phyloP scores from a whole-genome alignment of 2,888 invertebrate species.

The Agrotis clavis region DNA sequence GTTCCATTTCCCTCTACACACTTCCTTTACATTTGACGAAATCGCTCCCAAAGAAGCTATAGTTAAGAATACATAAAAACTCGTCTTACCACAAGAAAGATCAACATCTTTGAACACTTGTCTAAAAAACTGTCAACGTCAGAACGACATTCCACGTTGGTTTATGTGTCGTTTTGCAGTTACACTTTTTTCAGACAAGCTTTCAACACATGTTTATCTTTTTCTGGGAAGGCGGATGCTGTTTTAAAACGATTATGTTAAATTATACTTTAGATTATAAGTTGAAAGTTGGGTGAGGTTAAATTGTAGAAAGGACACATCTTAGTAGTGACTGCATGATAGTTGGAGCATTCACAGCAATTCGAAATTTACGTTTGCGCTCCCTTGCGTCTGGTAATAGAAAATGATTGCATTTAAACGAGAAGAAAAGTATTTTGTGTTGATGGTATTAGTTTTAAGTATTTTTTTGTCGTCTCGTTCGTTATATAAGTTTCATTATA shows the following conservation, averaged over 20 bases:
- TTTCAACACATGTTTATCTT: too few species aligned
- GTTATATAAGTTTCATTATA: neutral
- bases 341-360: neutral
- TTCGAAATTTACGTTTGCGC: neutral
- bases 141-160: too few species aligned
- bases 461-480: neutral
- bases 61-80: too few species aligned
- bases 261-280: slow-evolving; percentile 6
- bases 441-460: slow-evolving; percentile 22
- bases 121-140: too few species aligned
- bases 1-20: too few species aligned
- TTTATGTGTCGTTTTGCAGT: too few species aligned
- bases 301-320: neutral
- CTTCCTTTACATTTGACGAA: too few species aligned
- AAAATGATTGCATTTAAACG: neutral
- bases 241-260: neutral
- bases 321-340: neutral
- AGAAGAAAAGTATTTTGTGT: neutral
- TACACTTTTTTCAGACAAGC: too few species aligned
- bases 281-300: neutral
- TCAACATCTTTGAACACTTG: too few species aligned
- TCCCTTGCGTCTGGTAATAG: slow-evolving; percentile 22
- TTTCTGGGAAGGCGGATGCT: too few species aligned
- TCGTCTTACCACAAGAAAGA: too few species aligned
- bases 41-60: too few species aligned